phyloP scores from a whole-genome alignment of 2,113 vertebrate genomes.

The Perognathus longimembris region DNA sequence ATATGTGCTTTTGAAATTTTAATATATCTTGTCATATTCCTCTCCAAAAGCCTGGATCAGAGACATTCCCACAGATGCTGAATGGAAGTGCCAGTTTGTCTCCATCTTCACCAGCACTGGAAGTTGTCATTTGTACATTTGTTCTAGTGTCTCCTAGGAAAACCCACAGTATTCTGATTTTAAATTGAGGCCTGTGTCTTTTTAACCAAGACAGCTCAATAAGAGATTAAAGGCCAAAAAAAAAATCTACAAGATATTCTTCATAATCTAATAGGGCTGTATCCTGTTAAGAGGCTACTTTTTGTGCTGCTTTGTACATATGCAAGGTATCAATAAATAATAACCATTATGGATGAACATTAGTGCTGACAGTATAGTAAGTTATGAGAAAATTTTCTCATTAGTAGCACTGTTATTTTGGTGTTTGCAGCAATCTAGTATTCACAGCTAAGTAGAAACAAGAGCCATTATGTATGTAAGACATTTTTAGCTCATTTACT shows the following conservation, averaged over 20 bases:
- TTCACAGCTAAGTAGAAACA: conserved; percentile 70
- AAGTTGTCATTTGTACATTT: not conserved
- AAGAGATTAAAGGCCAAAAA: not conserved
- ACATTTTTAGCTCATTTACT: conserved; percentile 78
- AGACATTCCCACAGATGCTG: not conserved
- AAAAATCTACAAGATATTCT: conserved; percentile 21
- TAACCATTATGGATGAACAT: conserved; percentile 62
- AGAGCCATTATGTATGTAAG: conserved; percentile 68
- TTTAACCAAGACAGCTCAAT: conserved; percentile 12
- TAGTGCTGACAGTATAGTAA: conserved; percentile 63
- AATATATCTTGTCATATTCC: conserved; percentile 59
- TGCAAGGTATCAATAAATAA: conserved; percentile 73
- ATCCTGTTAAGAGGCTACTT: conserved; percentile 35
- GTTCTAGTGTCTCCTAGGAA: not conserved
- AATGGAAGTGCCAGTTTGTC: not conserved
- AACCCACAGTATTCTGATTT: not conserved
- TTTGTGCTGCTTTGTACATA: conserved; percentile 68
- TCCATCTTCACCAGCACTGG: not conserved
- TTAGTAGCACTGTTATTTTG: conserved; percentile 73
- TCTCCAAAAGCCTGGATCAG: conserved; percentile 50
- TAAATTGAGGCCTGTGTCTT: conserved; percentile 1
- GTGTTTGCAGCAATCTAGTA: conserved; percentile 63
- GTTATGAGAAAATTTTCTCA: conserved; percentile 72
- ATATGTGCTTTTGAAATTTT: conserved; percentile 65
- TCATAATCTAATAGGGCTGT: conserved; percentile 49